A percentile compares a stretch with the other conserved stretches of the same genome.
phyloP scores from a whole-genome alignment of 1,140 invertebrate species.

The Trichomalopsis sarcophagae region DNA sequence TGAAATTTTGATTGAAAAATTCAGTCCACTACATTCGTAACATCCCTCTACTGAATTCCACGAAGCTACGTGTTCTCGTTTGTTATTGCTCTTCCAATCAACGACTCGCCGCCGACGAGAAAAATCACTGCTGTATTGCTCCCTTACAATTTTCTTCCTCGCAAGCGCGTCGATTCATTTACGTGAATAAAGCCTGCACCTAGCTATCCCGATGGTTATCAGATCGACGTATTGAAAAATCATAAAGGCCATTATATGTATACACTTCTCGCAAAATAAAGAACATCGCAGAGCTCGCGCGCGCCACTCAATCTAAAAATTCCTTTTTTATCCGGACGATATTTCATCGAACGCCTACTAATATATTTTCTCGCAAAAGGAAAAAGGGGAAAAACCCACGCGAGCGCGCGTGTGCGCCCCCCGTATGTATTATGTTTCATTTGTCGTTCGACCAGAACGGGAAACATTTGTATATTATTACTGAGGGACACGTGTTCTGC shows the following conservation, averaged over 20 bases:
- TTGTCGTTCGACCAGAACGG: not conserved
- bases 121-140: not conserved
- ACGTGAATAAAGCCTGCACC: not conserved
- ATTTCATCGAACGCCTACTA: conserved; percentile 25
- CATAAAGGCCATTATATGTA: no score
- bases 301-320: conserved; percentile 33
- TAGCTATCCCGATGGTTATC: not conserved
- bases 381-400: not conserved
- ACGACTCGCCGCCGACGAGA: not conserved
- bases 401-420: not conserved
- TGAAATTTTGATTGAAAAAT: not conserved
- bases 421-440: not conserved
- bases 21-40: not conserved
- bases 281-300: not conserved
- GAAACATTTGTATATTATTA: not conserved
- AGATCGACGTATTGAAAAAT: not conserved
- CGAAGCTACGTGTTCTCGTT: not conserved
- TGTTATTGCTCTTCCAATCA: not conserved
- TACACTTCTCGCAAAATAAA: not conserved
- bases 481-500: not conserved
- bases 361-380: conserved; percentile 30
- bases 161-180: not conserved
- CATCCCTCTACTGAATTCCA: not conserved
- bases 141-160: not conserved
- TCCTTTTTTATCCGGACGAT: not conserved